These are phyloP conservation scores for Pentalonia nigronervosa DNA, from an alignment of 1,140 invertebrate genomes.

Conservation along the genomic window DNA sequence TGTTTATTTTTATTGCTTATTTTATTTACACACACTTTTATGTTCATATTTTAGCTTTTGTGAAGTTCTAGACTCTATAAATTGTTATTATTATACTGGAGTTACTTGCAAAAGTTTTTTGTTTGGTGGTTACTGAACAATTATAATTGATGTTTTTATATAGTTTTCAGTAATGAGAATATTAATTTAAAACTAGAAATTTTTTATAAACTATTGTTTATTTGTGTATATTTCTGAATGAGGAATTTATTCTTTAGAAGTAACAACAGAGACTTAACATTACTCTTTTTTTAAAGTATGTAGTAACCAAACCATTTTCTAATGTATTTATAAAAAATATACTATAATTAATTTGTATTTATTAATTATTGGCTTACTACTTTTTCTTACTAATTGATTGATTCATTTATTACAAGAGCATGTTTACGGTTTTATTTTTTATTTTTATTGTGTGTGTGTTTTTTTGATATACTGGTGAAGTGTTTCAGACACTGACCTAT, in stretches of 20 bases:
- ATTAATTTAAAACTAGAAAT: not conserved
- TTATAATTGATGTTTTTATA: not conserved
- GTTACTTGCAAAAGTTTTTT: not conserved
- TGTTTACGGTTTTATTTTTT: not conserved
- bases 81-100: no score
- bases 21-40: not conserved
- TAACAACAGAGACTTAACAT: no score
- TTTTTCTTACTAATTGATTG: not conserved
- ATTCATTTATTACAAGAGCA: not conserved
- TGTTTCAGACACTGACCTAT: not conserved
- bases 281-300: no score
- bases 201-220: not conserved
- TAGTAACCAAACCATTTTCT: not conserved
- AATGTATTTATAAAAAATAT: not conserved
- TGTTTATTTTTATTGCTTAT: not conserved
- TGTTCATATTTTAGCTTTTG: slow-evolving; percentile 14
- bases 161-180: not conserved
- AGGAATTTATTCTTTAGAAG: no score
- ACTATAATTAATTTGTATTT: not conserved
- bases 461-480: slow-evolving; percentile 6
- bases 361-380: not conserved
- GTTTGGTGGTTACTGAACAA: not conserved
- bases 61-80: not conserved
- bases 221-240: not conserved
- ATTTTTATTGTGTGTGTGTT: not conserved